Conservation (phyloP, 92 coral and sea anemone genomes). For the Porites evermanni region DNA sequence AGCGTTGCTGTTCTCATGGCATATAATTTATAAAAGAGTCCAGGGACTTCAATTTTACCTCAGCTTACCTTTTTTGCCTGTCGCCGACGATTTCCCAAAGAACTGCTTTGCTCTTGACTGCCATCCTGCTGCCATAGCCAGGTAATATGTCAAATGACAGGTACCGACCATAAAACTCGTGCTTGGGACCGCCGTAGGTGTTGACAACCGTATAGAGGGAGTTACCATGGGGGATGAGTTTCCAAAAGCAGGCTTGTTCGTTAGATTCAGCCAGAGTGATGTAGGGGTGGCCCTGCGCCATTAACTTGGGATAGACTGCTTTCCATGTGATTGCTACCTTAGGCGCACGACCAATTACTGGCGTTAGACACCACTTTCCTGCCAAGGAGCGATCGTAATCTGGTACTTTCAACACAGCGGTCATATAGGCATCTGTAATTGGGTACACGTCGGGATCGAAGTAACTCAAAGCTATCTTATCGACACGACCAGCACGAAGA, state of each 20-base stretch:
- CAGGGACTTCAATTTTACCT: no score
- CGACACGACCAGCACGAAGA: no score
- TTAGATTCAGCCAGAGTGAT: background rate
- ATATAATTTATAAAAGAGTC: no score
- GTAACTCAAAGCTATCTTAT: background rate
- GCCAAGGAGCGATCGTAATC: conserved; percentile 14
- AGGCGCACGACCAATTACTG: background rate
- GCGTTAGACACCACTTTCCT: conserved; percentile 19
- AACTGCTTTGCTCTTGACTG: no score
- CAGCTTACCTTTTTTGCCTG: no score
- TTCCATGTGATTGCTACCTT: no score
- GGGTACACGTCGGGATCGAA: conserved; percentile 47
- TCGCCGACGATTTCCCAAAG: no score
- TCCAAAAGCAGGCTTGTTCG: conserved; percentile 28
- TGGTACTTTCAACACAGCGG: background rate
- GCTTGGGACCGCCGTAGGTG: conserved; percentile 14
- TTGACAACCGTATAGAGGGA: conserved; percentile 40
- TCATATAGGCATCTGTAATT: conserved; percentile 39
- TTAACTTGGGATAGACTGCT: no score
- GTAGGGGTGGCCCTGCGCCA: no score
- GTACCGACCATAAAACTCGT: background rate
- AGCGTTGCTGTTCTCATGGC: no score
- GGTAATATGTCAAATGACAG: background rate
- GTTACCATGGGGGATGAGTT: conserved; percentile 49
- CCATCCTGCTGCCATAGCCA: background rate